Conservation (phyloP, 2,797 vertebrate species). For the Lophius americanus region DNA sequence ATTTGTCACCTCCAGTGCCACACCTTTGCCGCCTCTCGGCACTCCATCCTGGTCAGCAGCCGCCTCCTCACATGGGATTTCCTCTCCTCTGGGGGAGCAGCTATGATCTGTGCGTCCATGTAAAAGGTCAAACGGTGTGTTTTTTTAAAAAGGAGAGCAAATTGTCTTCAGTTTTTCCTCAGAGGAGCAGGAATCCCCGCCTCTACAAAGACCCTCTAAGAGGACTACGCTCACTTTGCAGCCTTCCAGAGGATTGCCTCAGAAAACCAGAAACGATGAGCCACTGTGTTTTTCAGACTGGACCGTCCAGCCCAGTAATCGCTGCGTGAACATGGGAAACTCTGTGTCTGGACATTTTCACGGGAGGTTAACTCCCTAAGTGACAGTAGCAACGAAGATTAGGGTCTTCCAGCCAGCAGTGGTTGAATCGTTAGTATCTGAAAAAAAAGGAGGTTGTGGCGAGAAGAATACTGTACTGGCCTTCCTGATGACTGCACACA, state of each 20-base stretch:
- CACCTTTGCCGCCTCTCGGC: constrained; percentile 47
- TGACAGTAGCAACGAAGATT: constrained; percentile 41
- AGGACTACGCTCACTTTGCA: constrained; percentile 4
- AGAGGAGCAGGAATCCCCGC: constrained; percentile 12
- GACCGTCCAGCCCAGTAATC: constrained; percentile 9
- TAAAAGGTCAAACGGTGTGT: constrained; percentile 16
- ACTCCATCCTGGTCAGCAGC: constrained; percentile 28
- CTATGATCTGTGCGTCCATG: neutral
- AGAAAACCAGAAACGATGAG: constrained; percentile 15
- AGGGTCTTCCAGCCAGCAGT: neutral
- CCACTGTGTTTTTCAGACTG: constrained; percentile 13
- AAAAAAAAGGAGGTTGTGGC: constrained; percentile 25
- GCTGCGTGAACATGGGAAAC: constrained; percentile 27
- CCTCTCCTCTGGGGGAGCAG: constrained; percentile 7
- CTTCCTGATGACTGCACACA: constrained; percentile 25
- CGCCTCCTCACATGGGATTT: constrained; percentile 10
- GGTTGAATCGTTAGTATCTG: constrained; percentile 1
- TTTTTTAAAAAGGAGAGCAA: constrained; percentile 3
- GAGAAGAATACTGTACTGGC: constrained; percentile 26
- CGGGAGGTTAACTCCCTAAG: constrained; percentile 34
- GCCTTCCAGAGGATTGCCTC: constrained; percentile 26
- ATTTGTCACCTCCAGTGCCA: constrained; percentile 50
- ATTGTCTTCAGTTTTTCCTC: constrained; percentile 15
- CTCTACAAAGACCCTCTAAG: neutral
- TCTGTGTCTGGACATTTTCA: constrained; percentile 31